Evolutionary conservation across 2,113 vertebrate genomes (phyloP), one percentile per base, ranked within the genome.

Genomic region (Lathamus discolor): DNA sequence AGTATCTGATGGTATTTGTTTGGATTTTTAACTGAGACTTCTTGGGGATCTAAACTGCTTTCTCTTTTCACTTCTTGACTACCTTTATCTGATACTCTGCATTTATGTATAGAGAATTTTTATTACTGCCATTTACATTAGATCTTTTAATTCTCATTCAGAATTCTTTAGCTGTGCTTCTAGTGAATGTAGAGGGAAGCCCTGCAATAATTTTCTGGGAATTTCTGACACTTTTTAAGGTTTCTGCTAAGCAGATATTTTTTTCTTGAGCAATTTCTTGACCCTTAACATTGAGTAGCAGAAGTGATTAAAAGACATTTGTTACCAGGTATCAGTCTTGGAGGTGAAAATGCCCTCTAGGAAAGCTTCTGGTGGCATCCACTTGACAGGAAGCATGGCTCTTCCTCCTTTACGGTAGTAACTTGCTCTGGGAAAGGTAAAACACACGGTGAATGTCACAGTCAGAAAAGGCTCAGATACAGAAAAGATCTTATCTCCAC

Each of bases 301-400:
- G 62, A 82, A 82, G 19, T 41, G 13, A 75, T 48, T 72, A 81
- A 88, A 70, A 70, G 17, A 39, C 12, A 52, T 76, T 74, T 55
- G 27, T 98, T 98, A 99, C 99, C 99, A 99, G 49, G 99, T 99
- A 63, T 99, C 99, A n/a, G 99, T 99, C 96, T 99, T 99, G 93
- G 99, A 99, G 76, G 99, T 99, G 97, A 99, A 99, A 95, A 99
- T 98, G 67, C 99, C 99, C 93, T 99, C 99, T 94, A 99, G 97
- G 93, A 99, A 99, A 94, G 99, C 99, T 93, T 99, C 99, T 17
- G 98, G 98, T 15, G 99, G 98, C 98, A 99, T 99, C 99, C 98
- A 99, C 91, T 99, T 99, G 68, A 99, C 99, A 11, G 98, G 99
- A 78, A 99, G 97, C 98, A 99, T 99, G 89, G 99, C 98, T 70